Evolutionary conservation across 2,888 invertebrate species (phyloP), one percentile per base, ranked within the genome.

Genomic region (Heliconius erato): DNA sequence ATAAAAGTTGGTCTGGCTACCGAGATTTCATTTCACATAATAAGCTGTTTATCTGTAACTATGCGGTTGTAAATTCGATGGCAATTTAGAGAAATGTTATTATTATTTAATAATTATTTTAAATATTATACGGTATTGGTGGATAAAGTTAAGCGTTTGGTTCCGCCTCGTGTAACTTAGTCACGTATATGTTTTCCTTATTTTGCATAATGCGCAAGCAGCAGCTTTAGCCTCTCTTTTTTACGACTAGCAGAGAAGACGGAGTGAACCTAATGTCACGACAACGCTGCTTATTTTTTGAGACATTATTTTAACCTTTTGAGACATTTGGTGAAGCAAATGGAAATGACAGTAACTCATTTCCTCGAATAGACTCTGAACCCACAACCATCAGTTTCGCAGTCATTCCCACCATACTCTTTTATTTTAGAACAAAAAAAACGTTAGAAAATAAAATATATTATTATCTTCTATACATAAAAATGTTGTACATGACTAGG

Each of bases 401-500:
- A 54, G 0, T 19, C 19, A 19, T 6, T 49, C 49, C 16, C 49
- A 49, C 49, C 12, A 12, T 26, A 65, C 11, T 6, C 26, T 65
- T 65, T 32, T 68, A 26, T 19, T 9, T 32, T 2, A 28, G 32
- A 68, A 68, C 19, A 32, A 7, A 67, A 28, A 68, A 16, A 69
- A 19, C 19, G 2, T 69, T 11, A 35, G 11, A 28, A 59, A n/a
- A 14, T n/a, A 63, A 76, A 59, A 63, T 26, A 63, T 26, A 63
- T 63, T 63, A 14, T 72, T 71, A 71, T 69, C 35, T 69, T 28
- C 23, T 35, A 7, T 32, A 59, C 12, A 32, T 59, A 32, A 32
- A 74, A 63, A 63, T 40, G 32, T 28, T 67, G 28, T 23, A 26
- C 49, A 44, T 78, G 76, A 77, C 77, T 81, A 76, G 79, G 49